Evolutionary conservation across 1,140 invertebrate species (phyloP).

Genomic region (Apis laboriosa): DNA sequence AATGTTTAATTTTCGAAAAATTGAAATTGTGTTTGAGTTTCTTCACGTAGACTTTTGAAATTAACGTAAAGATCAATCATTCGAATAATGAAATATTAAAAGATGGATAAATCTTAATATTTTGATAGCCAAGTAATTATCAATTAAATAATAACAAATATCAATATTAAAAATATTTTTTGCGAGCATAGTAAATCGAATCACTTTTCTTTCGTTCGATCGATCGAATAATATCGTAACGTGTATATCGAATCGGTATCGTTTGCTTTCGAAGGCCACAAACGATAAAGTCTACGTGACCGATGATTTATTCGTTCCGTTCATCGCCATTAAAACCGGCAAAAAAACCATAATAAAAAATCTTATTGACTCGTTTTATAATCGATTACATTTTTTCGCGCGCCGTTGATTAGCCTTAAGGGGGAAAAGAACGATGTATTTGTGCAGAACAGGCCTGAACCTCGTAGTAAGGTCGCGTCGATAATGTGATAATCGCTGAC

Average conservation of each 20-base stretch:
- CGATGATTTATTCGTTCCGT: not conserved
- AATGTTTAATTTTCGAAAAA: no score
- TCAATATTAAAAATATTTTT: no score
- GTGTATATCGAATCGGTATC: not conserved
- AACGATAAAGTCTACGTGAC: slow-evolving; percentile 5
- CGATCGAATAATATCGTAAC: not conserved
- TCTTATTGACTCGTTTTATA: slow-evolving; percentile 37
- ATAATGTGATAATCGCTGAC: slow-evolving; percentile 75
- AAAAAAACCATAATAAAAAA: slow-evolving; percentile 4
- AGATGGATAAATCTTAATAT: no score
- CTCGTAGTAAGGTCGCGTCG: slow-evolving; percentile 70
- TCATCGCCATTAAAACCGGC: not conserved
- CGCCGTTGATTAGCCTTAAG: slow-evolving; percentile 53
- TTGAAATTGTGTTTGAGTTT: no score
- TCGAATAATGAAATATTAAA: no score
- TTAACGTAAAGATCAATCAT: no score
- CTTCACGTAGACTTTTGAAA: no score
- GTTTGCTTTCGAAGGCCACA: not conserved
- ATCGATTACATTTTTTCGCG: slow-evolving; percentile 39
- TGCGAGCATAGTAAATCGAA: no score
- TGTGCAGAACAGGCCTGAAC: slow-evolving; percentile 68
- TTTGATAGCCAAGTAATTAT: no score
- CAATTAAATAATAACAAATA: no score
- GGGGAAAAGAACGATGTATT: slow-evolving; percentile 69
- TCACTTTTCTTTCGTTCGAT: not conserved